Conservation (phyloP, 1,140 invertebrate species). For the Bombus sylvicola region DNA sequence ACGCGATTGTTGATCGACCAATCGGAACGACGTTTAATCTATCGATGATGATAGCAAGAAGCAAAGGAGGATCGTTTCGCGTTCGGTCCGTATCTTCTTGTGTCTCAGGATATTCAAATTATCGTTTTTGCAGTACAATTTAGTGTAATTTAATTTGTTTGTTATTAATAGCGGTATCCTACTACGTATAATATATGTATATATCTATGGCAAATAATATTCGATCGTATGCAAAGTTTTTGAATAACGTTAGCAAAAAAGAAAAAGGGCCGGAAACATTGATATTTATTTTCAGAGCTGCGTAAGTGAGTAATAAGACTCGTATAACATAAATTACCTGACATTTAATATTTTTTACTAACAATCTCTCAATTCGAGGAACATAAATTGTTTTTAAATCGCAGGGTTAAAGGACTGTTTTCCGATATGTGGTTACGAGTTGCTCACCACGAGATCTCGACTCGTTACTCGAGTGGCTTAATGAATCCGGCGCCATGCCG, state of each 20-base stretch:
- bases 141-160: neutral
- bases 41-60: neutral
- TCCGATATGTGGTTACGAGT: neutral
- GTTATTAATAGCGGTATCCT: neutral
- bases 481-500: constrained; percentile 7
- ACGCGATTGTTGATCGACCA: neutral
- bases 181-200: neutral
- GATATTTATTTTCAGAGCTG: no score
- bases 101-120: neutral
- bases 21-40: neutral
- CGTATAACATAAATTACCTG: neutral
- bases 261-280: neutral
- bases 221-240: neutral
- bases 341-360: neutral
- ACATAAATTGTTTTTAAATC: neutral
- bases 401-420: neutral
- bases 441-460: neutral
- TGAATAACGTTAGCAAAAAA: neutral
- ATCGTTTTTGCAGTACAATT: neutral
- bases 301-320: neutral
- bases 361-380: neutral
- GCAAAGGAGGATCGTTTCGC: neutral
- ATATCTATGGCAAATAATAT: neutral
- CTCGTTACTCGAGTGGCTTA: constrained; percentile 23
- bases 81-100: neutral